Conservation (phyloP, 2,113 vertebrate genomes). For the Stegostoma tigrinum region DNA sequence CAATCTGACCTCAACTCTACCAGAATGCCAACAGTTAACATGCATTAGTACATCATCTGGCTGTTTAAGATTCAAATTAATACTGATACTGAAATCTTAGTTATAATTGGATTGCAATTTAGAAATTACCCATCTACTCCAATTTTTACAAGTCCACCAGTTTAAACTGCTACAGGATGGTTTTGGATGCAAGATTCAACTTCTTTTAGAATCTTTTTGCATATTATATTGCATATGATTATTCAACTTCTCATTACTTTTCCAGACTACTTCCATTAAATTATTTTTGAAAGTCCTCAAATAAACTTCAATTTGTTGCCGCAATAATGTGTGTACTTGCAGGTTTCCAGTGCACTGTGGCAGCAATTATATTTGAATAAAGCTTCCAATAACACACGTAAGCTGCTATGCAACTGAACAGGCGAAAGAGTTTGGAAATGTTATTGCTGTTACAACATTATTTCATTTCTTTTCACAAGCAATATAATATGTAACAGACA, state of each 20-base stretch:
- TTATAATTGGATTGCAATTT: neutral
- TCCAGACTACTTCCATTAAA: neutral
- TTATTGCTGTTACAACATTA: neutral
- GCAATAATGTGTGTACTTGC: neutral
- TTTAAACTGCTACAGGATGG: neutral
- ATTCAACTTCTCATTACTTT: neutral
- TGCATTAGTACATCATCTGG: neutral
- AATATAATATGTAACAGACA: neutral
- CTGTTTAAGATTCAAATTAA: neutral
- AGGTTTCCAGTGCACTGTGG: neutral
- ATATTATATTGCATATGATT: neutral
- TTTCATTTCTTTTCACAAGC: neutral
- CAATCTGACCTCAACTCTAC: neutral
- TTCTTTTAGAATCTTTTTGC: neutral
- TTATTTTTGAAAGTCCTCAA: neutral
- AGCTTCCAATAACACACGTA: neutral
- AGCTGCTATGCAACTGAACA: neutral
- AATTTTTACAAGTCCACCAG: neutral
- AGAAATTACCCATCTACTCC: neutral
- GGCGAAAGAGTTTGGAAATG: too few relatives aligned
- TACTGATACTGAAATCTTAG: neutral
- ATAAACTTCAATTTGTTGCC: neutral
- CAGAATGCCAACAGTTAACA: neutral
- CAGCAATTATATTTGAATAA: too few relatives aligned
- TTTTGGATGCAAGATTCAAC: neutral